Evolutionary conservation across 2,113 vertebrate species (phyloP).

Genomic region (Panthera tigris): DNA sequence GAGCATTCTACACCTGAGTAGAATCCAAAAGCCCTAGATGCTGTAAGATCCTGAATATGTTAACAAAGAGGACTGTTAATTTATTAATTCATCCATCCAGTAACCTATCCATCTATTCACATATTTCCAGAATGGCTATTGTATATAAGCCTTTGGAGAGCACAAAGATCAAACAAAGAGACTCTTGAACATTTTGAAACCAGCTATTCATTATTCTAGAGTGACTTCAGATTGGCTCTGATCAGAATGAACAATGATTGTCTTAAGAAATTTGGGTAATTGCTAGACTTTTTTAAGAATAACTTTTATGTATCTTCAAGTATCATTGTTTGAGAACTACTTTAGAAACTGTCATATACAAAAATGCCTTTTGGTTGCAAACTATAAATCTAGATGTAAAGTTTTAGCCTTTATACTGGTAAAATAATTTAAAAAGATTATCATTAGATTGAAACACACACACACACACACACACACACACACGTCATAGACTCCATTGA

Average conservation of each 20-base stretch:
- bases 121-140: neutral
- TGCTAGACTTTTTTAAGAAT: neutral
- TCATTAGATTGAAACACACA: constrained; percentile 6
- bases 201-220: neutral
- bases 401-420: neutral
- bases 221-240: neutral
- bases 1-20: neutral
- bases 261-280: constrained; percentile 39
- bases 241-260: neutral
- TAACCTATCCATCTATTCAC: neutral
- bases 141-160: neutral
- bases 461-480: neutral
- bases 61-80: neutral
- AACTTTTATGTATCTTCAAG: neutral
- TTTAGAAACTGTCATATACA: constrained; percentile 10
- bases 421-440: constrained; percentile 26
- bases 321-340: constrained; percentile 31
- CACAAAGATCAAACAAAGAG: neutral
- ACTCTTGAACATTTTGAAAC: neutral
- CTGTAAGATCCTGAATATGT: neutral
- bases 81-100: neutral
- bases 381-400: neutral
- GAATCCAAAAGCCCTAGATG: neutral
- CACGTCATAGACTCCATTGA: neutral
- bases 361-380: neutral